Evolutionary conservation across 2,113 vertebrate genomes (phyloP).

Genomic region (Corydoras maculifer): DNA sequence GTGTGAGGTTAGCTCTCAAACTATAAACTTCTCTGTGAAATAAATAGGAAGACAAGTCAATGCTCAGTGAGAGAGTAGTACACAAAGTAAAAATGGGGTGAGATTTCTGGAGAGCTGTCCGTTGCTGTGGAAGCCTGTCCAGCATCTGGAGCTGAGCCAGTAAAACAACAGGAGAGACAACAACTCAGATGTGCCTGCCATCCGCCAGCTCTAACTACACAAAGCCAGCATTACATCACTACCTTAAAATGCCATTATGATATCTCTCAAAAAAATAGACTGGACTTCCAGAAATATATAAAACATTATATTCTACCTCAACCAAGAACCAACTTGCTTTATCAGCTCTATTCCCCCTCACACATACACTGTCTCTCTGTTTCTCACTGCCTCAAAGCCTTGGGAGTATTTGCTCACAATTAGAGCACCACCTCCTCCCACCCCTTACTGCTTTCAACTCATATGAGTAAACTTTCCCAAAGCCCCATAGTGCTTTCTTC

Average conservation of each 20-base stretch:
- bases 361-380: slow-evolving; percentile 12
- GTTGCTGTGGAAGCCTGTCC: slow-evolving; percentile 76
- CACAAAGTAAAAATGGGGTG: slow-evolving; percentile 53
- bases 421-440: slow-evolving; percentile 33
- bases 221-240: slow-evolving; percentile 85
- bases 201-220: slow-evolving; percentile 79
- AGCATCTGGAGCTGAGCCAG: slow-evolving; percentile 80
- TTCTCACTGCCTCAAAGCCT: slow-evolving; percentile 32
- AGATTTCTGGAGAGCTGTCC: slow-evolving; percentile 47
- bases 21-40: background rate
- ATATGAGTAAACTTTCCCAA: slow-evolving; percentile 49
- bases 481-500: slow-evolving; percentile 48
- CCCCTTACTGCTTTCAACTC: slow-evolving; percentile 44
- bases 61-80: slow-evolving; percentile 13
- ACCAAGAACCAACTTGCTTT: background rate
- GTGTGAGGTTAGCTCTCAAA: background rate
- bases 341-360: slow-evolving; percentile 1
- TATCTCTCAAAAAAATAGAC: slow-evolving; percentile 36
- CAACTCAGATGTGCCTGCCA: slow-evolving; percentile 82
- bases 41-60: background rate
- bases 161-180: slow-evolving; percentile 70
- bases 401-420: slow-evolving; percentile 48
- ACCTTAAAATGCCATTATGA: no score
- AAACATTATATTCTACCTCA: slow-evolving; percentile 10
- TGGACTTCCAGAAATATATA: slow-evolving; percentile 33